Evolutionary conservation across 1,140 invertebrate genomes (phyloP), one percentile per base, ranked within the genome.

Genomic region (Drosophila subpulchrella): DNA sequence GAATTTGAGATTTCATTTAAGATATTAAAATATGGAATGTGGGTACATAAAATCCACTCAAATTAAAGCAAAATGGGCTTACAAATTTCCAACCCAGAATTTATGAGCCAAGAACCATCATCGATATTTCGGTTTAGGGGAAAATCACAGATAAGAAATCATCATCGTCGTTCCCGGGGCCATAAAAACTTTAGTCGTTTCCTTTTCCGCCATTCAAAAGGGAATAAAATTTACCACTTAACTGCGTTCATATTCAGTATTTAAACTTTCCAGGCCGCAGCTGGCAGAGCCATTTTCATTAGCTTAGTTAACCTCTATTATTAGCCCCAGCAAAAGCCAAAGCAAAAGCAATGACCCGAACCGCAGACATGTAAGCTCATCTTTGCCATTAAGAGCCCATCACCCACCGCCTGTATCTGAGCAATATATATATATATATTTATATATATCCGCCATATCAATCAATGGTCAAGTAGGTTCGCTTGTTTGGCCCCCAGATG

Each of bases 261-360:
- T 73, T 60, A 57, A 60, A 53, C 54, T 72, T 60, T 72, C 39
- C 8, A 63, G 53, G 51, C 51, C 71, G 17, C 71, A 72, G 53
- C 44, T 41, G 61, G 20, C 34, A 41, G 34, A 55, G 32, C 48
- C 54, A 60, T 66, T 84, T 86, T 81, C 63, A 85, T 85, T 86
- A 78, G 82, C 82, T 85, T 81, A 78, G 82, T 75, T 82, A 85
- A 82, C 70, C 60, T 75, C 74, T 78, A 86, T 86, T 70, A 85
- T 85, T 86, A 86, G 81, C 48, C 42, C 12, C 24, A 57, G 13
- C 71, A 51, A 62, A 74, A 66, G 36, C 63, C 53, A 59, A 74
- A 48, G 44, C 70, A 58, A 63, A 75, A 44, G 12, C 53, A 75
- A 71, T 71, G 63, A 76, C 57, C 68, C 53, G 54, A 66, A 60